These are phyloP conservation scores for Macrotrachela quadricornifera DNA, from an alignment of 1,140 invertebrate genomes.

Conservation along the genomic window DNA sequence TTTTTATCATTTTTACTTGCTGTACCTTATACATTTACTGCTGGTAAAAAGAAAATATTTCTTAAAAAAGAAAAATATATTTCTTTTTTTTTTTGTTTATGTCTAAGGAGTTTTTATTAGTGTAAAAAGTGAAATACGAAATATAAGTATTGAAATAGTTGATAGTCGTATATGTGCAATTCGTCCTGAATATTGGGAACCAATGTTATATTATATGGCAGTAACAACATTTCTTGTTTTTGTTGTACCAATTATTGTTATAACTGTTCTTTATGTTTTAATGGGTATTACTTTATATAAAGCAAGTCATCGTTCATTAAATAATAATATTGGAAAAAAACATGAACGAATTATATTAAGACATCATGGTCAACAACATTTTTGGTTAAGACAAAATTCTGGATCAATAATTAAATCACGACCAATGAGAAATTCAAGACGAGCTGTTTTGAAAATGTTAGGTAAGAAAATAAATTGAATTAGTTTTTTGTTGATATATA, in stretches of 20 bases:
- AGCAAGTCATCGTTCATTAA: slow-evolving; percentile 8
- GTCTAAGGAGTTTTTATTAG: neutral
- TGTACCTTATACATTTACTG: slow-evolving; percentile 36
- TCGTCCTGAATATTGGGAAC: too few species aligned
- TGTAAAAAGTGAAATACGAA: too few species aligned
- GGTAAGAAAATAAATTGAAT: slow-evolving; percentile 12
- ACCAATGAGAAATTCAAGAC: slow-evolving; percentile 13
- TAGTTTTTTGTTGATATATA: too few species aligned
- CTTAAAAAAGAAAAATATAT: too few species aligned
- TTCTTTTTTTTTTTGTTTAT: too few species aligned
- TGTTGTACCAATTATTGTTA: slow-evolving; percentile 29
- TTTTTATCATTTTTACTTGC: slow-evolving; percentile 49
- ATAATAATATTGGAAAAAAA: too few species aligned
- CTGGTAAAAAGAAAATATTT: neutral
- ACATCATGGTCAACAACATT: too few species aligned
- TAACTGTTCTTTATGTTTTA: slow-evolving; percentile 25
- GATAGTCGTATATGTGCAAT: too few species aligned
- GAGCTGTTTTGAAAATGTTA: slow-evolving; percentile 22
- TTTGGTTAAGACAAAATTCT: too few species aligned
- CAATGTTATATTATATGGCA: neutral
- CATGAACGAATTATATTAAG: too few species aligned
- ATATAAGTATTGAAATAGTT: too few species aligned
- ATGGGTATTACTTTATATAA: slow-evolving; percentile 26
- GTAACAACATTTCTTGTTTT: slow-evolving; percentile 30
- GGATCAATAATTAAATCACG: too few species aligned